phyloP scores from a whole-genome alignment of 2,113 vertebrate species.

The Platysteira castanea region DNA sequence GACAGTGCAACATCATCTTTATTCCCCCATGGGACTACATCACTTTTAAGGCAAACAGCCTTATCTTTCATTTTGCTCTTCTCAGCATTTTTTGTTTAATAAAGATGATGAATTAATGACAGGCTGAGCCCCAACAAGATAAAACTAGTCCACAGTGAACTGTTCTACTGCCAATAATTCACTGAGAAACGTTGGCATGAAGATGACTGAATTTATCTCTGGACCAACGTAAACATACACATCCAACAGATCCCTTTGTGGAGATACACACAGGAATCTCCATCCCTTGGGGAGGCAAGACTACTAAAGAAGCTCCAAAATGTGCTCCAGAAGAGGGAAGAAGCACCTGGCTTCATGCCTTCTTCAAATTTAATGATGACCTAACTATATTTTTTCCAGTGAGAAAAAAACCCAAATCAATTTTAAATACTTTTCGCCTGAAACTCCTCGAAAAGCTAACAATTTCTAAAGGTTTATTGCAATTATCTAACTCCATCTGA shows the following conservation, averaged over 20 bases:
- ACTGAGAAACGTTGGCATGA: background rate
- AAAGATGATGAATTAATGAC: conserved; percentile 30
- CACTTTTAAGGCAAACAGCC: background rate
- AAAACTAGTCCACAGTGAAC: background rate
- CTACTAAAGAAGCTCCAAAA: background rate
- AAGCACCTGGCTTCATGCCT: background rate
- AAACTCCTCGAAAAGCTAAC: background rate
- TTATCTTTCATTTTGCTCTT: conserved; percentile 2
- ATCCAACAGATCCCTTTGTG: background rate
- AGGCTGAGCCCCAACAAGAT: background rate
- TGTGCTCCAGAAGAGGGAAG: background rate
- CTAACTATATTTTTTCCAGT: background rate
- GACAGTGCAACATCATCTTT: conserved; percentile 11
- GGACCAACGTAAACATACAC: background rate
- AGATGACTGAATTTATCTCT: background rate
- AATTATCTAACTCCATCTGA: background rate
- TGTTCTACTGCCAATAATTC: background rate
- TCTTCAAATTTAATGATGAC: background rate
- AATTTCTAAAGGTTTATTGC: background rate
- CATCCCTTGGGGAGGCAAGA: background rate
- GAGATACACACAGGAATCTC: background rate
- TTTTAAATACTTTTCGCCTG: background rate
- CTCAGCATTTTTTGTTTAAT: background rate
- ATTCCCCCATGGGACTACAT: background rate
- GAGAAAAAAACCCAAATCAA: background rate